A percentile compares a stretch with the other conserved stretches of the same genome.
Conservation (phyloP, 2,888 invertebrate species). For the Andrena flavipes region DNA sequence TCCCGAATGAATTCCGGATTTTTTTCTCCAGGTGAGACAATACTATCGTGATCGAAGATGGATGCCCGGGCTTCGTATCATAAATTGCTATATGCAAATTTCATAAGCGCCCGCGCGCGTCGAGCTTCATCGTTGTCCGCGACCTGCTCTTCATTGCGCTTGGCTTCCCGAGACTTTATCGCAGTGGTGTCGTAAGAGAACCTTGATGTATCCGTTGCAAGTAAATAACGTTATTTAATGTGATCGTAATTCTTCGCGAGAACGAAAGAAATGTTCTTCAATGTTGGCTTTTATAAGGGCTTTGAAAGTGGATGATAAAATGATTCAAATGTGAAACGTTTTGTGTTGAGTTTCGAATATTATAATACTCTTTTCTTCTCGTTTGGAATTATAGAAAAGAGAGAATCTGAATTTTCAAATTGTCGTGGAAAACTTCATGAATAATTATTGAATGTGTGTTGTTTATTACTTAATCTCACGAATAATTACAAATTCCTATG, state of each 20-base stretch:
- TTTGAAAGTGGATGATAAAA: background rate
- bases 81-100: slow-evolving; percentile 81
- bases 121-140: slow-evolving; percentile 55
- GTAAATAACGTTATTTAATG: slow-evolving; percentile 23
- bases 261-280: background rate
- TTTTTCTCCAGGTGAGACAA: slow-evolving; percentile 67
- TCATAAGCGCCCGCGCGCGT: slow-evolving; percentile 72
- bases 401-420: too few relatives aligned
- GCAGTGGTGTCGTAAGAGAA: slow-evolving; percentile 18
- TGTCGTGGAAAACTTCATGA: too few relatives aligned
- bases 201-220: slow-evolving; percentile 31
- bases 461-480: too few relatives aligned
- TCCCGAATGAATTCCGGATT: slow-evolving; percentile 31
- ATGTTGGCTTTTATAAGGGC: background rate
- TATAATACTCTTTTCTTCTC: too few relatives aligned
- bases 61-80: slow-evolving; percentile 69
- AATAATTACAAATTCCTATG: too few relatives aligned
- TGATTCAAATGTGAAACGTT: too few relatives aligned
- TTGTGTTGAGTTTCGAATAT: too few relatives aligned
- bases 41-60: slow-evolving; percentile 78
- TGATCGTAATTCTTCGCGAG: slow-evolving; percentile 6
- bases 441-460: too few relatives aligned
- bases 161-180: slow-evolving; percentile 44
- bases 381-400: too few relatives aligned
- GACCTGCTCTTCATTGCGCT: slow-evolving; percentile 58